Evolutionary conservation across 2,888 invertebrate species (phyloP), one percentile per base, ranked within the genome.

Genomic region (Diadegma fenestrale): DNA sequence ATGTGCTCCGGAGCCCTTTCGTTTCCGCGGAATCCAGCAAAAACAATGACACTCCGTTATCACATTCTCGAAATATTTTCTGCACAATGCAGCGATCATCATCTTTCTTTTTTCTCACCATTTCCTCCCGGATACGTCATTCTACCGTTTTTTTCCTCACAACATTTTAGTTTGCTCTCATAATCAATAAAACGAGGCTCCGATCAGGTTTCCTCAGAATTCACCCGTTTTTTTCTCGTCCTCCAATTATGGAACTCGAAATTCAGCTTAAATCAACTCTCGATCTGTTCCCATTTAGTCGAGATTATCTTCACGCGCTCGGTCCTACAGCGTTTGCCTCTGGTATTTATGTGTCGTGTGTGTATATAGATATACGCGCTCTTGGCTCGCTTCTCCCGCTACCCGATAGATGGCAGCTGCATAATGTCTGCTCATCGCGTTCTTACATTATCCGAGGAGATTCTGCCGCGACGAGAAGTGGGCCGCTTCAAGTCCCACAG

Each of bases 371-470:
- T 85, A 80, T 85, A 86, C 86, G 86, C 85, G 68, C 8, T 30
- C 80, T 37, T 37, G 45, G 43, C 89, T 87, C 91, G 90, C 89
- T 92, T 91, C 92, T 90, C 88, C 87, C 89, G 89, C 88, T 77
- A 69, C 84, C 92, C 94, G 90, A 93, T 90, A 94, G 94, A 94
- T 94, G 94, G 94, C 94, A 91, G 93, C 92, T 92, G 91, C 89
- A 92, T 93, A 93, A 93, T 93, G 93, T 91, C 91, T 91, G 86
- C 89, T 90, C 88, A 86, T 79, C 61, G 22, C 61, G 22, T 43
- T 37, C 63, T 41, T 45, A 26, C 58, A 71, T 19, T 64, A 30
- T 58, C 73, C 51, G 78, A 81, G 77, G 80, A 73, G 78, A 81
- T 45, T 58, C 63, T 48, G 85, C 43, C 19, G 76, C 51, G 61